Conservation (phyloP, 2,113 vertebrate species). For the Sinosuthora webbiana region DNA sequence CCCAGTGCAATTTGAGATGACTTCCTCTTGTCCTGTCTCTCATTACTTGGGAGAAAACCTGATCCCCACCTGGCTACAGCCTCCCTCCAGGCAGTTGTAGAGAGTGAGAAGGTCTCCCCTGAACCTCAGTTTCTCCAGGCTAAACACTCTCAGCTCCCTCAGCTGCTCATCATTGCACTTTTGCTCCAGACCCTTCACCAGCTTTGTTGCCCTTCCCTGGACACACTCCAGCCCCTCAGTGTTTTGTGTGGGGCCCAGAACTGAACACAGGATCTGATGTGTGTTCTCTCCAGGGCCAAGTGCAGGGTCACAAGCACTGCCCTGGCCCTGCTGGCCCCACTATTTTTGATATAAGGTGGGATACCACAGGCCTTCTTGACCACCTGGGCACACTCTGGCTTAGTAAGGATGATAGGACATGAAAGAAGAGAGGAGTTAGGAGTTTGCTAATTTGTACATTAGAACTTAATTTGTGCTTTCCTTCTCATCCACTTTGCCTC, state of each 20-base stretch:
- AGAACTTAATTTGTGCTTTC: not conserved
- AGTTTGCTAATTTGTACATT: not conserved
- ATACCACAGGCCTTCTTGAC: not conserved
- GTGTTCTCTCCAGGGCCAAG: not conserved
- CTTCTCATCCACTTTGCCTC: not conserved
- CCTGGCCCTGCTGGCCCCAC: not conserved
- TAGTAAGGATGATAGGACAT: not conserved
- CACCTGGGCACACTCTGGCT: not conserved
- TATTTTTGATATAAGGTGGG: not conserved
- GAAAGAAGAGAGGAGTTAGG: not conserved
- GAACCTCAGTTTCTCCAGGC: not conserved
- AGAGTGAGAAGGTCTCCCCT: rapidly evolving
- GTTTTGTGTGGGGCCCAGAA: not conserved
- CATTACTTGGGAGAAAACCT: not conserved
- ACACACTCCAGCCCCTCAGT: not conserved
- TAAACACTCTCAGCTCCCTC: not conserved
- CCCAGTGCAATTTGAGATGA: not conserved
- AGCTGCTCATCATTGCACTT: rapidly evolving
- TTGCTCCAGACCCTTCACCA: not conserved
- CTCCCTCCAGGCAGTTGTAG: not conserved
- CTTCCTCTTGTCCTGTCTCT: not conserved
- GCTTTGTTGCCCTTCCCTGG: not conserved
- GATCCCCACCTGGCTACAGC: rapidly evolving
- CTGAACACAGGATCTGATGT: not conserved
- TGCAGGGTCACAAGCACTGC: not conserved